Conservation (phyloP, 2,888 invertebrate species). For the Cephus nigrinus region DNA sequence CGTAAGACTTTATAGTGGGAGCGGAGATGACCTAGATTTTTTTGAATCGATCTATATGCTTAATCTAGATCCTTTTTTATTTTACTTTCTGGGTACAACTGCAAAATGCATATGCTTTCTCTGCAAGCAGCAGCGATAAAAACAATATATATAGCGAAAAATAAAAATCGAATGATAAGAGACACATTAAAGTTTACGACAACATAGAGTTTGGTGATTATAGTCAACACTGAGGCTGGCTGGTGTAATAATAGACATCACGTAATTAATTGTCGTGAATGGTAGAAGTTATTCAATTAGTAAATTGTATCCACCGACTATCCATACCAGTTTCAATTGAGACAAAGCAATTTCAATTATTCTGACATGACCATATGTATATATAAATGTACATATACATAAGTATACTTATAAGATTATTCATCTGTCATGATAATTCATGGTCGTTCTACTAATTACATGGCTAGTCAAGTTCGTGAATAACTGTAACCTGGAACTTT, state of each 20-base stretch:
- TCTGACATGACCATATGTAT: not conserved
- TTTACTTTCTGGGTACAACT: not conserved
- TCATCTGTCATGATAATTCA: no score
- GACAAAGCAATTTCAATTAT: not conserved
- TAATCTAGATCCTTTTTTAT: not conserved
- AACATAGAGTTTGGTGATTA: not conserved
- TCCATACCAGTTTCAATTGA: not conserved
- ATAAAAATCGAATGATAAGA: not conserved
- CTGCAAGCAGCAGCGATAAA: not conserved
- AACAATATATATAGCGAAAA: not conserved
- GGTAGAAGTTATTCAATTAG: not conserved
- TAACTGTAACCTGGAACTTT: no score
- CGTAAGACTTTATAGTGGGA: not conserved
- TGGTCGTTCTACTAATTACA: no score
- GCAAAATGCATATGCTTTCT: not conserved
- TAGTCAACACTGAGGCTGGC: not conserved
- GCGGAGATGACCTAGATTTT: not conserved
- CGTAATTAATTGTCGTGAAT: not conserved
- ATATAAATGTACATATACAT: not conserved
- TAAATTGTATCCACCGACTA: not conserved
- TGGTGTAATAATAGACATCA: not conserved
- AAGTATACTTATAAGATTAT: no score
- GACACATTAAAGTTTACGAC: not conserved
- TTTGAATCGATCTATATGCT: not conserved
- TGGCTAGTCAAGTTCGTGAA: no score